phyloP scores from a whole-genome alignment of 2,888 invertebrate species.

The Acrobasis suavella region DNA sequence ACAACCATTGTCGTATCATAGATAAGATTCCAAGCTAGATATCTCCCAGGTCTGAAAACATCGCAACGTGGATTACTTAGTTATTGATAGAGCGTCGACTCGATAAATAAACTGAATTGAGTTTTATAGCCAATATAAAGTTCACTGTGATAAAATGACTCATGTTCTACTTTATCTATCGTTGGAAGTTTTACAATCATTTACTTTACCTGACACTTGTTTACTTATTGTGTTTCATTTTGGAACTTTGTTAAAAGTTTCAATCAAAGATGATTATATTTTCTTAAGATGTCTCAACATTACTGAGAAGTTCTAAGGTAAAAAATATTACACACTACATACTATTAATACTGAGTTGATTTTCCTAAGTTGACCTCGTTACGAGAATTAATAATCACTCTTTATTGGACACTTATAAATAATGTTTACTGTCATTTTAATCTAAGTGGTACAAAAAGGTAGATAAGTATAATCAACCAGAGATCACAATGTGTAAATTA shows the following conservation, averaged over 20 bases:
- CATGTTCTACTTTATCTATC: conserved; percentile 5
- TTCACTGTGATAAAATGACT: conserved; percentile 2
- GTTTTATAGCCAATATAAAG: conserved; percentile 20
- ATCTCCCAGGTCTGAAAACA: conserved; percentile 1
- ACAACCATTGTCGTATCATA: too few species aligned
- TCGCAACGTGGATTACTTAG: conserved; percentile 1
- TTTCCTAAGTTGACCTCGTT: too few species aligned
- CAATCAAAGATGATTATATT: background rate
- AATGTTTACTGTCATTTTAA: too few species aligned
- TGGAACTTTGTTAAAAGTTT: background rate
- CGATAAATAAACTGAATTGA: conserved; percentile 20
- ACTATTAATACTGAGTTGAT: too few species aligned
- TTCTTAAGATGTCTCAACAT: too few species aligned
- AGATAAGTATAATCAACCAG: too few species aligned
- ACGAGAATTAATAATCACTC: too few species aligned
- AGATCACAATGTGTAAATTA: too few species aligned
- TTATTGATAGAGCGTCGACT: conserved; percentile 13
- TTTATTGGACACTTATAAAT: too few species aligned
- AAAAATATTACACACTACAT: too few species aligned
- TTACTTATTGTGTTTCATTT: background rate
- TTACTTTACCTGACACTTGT: conserved; percentile 4
- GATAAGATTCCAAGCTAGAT: background rate
- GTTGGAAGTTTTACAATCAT: background rate
- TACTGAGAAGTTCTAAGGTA: too few species aligned
- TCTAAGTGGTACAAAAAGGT: too few species aligned